These are phyloP conservation scores for Schizopygopsis malacanthus DNA, from an alignment of 2,797 vertebrate species.

Conservation along the genomic window DNA sequence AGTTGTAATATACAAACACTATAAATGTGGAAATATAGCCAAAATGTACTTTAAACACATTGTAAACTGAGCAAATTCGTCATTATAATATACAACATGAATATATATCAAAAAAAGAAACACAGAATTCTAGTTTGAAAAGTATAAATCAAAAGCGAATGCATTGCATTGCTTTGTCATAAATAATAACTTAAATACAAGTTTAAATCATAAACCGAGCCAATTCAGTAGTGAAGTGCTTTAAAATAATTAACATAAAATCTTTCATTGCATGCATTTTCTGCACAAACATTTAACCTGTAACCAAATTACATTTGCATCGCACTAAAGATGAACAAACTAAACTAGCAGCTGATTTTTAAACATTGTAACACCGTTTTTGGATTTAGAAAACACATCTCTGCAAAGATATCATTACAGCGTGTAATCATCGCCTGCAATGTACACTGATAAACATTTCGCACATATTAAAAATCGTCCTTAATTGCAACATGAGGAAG, in stretches of 20 bases:
- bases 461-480: conserved; percentile 62
- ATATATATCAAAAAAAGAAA: background rate
- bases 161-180: background rate
- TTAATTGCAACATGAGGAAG: conserved; percentile 64
- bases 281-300: conserved; percentile 14
- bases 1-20: background rate
- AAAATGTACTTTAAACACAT: background rate
- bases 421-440: conserved; percentile 58
- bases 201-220: background rate
- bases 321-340: conserved; percentile 51
- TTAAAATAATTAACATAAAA: background rate
- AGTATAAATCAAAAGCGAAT: background rate
- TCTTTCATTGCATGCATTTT: background rate
- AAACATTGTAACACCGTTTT: conserved; percentile 60
- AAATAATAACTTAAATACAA: background rate
- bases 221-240: background rate
- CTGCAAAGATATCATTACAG: conserved; percentile 60
- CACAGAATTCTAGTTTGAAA: background rate
- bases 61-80: background rate
- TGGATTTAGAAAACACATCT: conserved; percentile 65
- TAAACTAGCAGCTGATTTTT: conserved; percentile 56
- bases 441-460: conserved; percentile 65
- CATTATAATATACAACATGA: background rate
- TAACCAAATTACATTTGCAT: conserved; percentile 39
- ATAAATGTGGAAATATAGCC: background rate